phyloP scores from a whole-genome alignment of 2,888 invertebrate species.

The Priocnemis perturbator region DNA sequence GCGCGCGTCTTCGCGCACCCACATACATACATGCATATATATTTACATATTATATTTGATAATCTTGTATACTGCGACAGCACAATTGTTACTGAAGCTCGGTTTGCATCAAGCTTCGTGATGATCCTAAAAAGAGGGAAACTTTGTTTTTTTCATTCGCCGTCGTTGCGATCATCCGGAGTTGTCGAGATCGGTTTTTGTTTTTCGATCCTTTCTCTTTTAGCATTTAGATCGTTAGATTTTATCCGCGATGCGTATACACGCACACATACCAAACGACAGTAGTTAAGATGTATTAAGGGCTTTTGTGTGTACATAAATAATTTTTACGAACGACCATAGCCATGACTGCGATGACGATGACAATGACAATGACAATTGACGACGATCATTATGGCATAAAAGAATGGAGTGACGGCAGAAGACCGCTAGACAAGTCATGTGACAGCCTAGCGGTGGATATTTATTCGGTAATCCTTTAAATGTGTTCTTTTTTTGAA shows the following conservation, averaged over 20 bases:
- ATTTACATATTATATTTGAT: constrained; percentile 19
- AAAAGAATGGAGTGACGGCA: too few relatives aligned
- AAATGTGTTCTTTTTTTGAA: too few relatives aligned
- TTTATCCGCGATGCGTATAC: constrained; percentile 23
- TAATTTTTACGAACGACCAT: background rate
- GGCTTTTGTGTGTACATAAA: constrained; percentile 25
- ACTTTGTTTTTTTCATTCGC: constrained; percentile 1
- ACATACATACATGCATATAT: constrained; percentile 26
- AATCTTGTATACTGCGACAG: constrained; percentile 7
- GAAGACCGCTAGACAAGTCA: too few relatives aligned
- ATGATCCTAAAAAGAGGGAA: background rate
- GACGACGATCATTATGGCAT: too few relatives aligned
- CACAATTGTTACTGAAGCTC: constrained; percentile 6
- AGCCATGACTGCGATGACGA: constrained; percentile 4
- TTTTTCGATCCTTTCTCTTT: constrained; percentile 7
- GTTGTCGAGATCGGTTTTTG: constrained; percentile 21
- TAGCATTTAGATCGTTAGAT: background rate
- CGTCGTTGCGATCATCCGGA: background rate
- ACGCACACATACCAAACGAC: constrained; percentile 36
- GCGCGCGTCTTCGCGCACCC: constrained; percentile 21
- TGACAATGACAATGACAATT: constrained; percentile 7
- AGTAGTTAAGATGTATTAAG: constrained; percentile 33
- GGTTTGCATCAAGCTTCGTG: background rate
- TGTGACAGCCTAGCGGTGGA: too few relatives aligned
- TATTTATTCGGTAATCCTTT: too few relatives aligned